Evolutionary conservation across 1,140 invertebrate species (phyloP).

Genomic region (Psilanteris sp.): DNA sequence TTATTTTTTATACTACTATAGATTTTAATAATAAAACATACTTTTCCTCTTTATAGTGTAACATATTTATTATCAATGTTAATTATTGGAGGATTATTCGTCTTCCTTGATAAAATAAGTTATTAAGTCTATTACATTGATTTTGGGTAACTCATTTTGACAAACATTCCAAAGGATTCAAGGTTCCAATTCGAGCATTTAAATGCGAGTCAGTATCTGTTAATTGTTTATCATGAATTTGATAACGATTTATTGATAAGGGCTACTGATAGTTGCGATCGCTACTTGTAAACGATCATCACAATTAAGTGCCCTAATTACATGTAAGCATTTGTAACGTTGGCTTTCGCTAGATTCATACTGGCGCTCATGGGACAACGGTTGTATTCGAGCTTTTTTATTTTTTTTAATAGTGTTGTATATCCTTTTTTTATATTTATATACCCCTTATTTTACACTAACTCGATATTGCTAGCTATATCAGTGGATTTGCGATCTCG

Average conservation of each 20-base stretch:
- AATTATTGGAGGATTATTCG: no score
- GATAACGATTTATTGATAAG: constrained; percentile 37
- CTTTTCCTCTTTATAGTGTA: no score
- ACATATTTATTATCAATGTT: no score
- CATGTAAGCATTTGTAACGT: constrained; percentile 67
- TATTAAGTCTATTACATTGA: no score
- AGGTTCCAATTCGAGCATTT: constrained; percentile 15
- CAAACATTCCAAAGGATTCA: constrained; percentile 4
- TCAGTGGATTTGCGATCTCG: constrained; percentile 55
- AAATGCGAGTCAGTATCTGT: constrained; percentile 35
- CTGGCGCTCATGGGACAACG: constrained; percentile 44
- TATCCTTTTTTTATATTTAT: constrained; percentile 33
- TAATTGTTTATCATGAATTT: constrained; percentile 37
- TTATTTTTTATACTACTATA: no score
- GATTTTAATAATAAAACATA: no score
- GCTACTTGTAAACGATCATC: constrained; percentile 26
- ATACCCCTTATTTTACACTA: constrained; percentile 60
- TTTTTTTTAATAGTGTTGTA: constrained; percentile 37
- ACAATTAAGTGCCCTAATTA: constrained; percentile 43
- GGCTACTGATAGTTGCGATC: constrained; percentile 48
- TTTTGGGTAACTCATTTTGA: background rate
- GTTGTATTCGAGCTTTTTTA: constrained; percentile 59
- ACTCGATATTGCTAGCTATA: constrained; percentile 60
- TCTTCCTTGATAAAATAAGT: no score
- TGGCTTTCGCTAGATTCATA: constrained; percentile 73